phyloP scores from a whole-genome alignment of 2,888 invertebrate species.

The Synanthedon vespiformis region DNA sequence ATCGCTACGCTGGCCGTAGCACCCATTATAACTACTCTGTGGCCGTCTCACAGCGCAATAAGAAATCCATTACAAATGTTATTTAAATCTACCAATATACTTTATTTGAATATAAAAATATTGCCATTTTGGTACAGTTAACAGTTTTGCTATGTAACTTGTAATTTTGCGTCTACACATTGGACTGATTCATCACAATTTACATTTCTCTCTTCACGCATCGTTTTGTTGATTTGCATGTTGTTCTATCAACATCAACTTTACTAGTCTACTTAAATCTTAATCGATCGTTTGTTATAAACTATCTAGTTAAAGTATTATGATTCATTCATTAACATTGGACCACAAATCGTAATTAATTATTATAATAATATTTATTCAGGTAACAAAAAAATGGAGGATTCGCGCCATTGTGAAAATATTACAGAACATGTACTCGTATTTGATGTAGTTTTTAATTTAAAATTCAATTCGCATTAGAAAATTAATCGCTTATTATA shows the following conservation, averaged over 20 bases:
- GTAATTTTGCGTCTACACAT: no score
- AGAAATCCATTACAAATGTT: conserved; percentile 14
- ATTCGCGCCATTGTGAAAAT: conserved; percentile 24
- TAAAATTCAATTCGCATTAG: conserved; percentile 39
- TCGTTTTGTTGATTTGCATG: neutral
- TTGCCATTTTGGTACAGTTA: neutral
- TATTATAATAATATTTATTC: conserved; percentile 62
- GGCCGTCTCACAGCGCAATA: conserved; percentile 28
- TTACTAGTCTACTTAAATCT: conserved; percentile 49
- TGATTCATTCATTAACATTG: conserved; percentile 69
- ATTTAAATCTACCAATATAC: no score
- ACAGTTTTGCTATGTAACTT: neutral
- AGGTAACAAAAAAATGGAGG: conserved; percentile 66
- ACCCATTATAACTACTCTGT: conserved; percentile 37
- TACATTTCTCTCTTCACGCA: no score
- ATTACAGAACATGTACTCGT: neutral
- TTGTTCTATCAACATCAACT: conserved; percentile 19
- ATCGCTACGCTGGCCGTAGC: conserved; percentile 33
- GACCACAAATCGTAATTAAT: conserved; percentile 69
- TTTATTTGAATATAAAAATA: conserved; percentile 3
- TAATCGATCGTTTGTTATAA: conserved; percentile 42
- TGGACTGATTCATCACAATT: no score
- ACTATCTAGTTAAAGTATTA: conserved; percentile 64
- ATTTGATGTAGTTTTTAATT: neutral
- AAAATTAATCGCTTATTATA: conserved; percentile 17